Evolutionary conservation across 1,140 invertebrate genomes (phyloP).

Genomic region (Paraescarpia echinospica): DNA sequence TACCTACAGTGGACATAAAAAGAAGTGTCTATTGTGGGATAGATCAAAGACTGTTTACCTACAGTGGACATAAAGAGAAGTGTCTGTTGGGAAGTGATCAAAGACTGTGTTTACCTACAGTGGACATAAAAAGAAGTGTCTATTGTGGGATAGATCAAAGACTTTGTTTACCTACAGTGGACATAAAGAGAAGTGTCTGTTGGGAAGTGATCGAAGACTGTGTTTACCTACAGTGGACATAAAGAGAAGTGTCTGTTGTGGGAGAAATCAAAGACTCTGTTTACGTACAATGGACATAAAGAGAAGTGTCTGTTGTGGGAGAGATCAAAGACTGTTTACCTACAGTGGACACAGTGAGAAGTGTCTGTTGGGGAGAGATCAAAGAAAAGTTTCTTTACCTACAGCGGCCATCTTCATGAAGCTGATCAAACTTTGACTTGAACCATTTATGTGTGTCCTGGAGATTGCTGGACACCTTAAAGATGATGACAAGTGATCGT

Average conservation of each 20-base stretch:
- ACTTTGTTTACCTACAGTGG: too few relatives aligned
- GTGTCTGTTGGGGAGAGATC: background rate
- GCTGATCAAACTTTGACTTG: slow-evolving; percentile 49
- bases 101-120: too few relatives aligned
- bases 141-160: too few relatives aligned
- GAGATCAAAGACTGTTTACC: background rate
- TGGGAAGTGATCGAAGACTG: background rate
- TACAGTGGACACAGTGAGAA: background rate
- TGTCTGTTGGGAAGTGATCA: too few relatives aligned
- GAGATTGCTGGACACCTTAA: slow-evolving; percentile 48
- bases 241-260: background rate
- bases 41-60: too few relatives aligned
- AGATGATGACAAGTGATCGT: slow-evolving; percentile 19
- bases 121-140: too few relatives aligned
- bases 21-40: too few relatives aligned
- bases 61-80: too few relatives aligned
- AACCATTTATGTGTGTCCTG: slow-evolving; percentile 54
- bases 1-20: too few relatives aligned
- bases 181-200: too few relatives aligned
- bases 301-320: background rate
- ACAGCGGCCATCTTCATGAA: slow-evolving; percentile 39
- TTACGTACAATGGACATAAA: too few relatives aligned
- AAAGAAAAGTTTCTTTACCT: background rate
- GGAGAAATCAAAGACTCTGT: background rate
- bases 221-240: background rate